Evolutionary conservation across 2,113 vertebrate genomes (phyloP).

Genomic region (Megaptera novaeangliae): DNA sequence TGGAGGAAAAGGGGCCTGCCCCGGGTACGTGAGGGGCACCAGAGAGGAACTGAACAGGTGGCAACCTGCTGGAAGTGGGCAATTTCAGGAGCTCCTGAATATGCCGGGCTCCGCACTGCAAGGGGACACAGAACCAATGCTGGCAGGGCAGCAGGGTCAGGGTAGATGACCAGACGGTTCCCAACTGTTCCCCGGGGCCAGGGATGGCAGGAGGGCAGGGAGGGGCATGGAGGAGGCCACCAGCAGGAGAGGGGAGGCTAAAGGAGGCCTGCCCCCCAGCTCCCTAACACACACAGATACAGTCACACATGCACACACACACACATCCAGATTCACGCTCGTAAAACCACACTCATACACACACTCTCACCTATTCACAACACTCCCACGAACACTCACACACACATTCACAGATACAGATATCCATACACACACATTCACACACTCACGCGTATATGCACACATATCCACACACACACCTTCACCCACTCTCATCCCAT

Average conservation of each 20-base stretch:
- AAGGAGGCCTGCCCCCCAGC: fast-evolving
- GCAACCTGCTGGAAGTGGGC: neutral
- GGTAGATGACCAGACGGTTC: neutral
- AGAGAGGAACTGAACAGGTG: fast-evolving
- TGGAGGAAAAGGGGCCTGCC: neutral
- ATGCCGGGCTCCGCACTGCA: fast-evolving
- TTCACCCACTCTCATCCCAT: neutral
- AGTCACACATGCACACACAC: neutral
- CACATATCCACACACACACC: neutral
- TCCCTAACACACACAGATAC: neutral
- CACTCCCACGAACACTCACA: neutral
- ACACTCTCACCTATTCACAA: neutral
- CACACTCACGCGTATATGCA: neutral
- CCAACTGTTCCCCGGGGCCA: neutral
- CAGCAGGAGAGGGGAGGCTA: too few species aligned
- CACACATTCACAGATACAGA: too few species aligned
- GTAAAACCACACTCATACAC: neutral
- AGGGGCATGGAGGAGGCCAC: neutral
- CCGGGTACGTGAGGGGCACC: fast-evolving
- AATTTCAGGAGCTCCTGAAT: neutral
- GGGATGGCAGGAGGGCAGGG: too few species aligned
- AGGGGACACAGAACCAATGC: neutral
- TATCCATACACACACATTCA: neutral
- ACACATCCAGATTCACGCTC: neutral
- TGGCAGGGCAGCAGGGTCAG: neutral